Conservation (phyloP, 2,797 vertebrate species). For the Acipenser ruthenus region DNA sequence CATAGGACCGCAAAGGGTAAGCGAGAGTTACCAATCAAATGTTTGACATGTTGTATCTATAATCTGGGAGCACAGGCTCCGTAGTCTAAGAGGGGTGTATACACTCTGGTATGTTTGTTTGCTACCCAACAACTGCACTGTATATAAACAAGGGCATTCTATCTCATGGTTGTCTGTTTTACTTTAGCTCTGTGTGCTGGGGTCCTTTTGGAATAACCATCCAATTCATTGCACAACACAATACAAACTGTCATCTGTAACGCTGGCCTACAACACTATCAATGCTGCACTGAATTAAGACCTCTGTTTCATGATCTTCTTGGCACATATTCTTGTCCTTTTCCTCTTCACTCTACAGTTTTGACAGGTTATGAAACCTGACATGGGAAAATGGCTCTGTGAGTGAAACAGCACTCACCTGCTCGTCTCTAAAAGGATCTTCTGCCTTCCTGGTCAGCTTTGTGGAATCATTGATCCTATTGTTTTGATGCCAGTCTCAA, state of each 20-base stretch:
- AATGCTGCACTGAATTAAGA: slow-evolving; percentile 1
- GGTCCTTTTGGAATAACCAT: no score
- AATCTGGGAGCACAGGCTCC: no score
- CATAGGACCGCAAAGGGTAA: no score
- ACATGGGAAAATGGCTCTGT: slow-evolving; percentile 4
- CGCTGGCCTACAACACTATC: slow-evolving; percentile 1
- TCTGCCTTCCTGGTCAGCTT: background rate
- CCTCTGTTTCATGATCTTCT: slow-evolving; percentile 4
- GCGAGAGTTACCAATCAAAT: no score
- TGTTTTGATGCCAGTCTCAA: background rate
- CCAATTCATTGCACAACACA: no score
- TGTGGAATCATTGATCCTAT: background rate
- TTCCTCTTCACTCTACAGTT: background rate
- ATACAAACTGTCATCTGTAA: slow-evolving; percentile 1
- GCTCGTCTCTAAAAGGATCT: background rate
- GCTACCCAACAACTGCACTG: no score
- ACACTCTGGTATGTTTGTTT: no score
- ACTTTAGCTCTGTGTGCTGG: no score
- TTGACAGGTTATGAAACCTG: background rate
- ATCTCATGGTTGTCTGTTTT: no score
- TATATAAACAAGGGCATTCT: no score
- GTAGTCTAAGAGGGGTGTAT: no score
- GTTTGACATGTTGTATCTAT: no score
- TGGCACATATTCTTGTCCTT: slow-evolving; percentile 3
- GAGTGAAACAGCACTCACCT: background rate